These are phyloP conservation scores for Pemphredon lugubris DNA, from an alignment of 2,888 invertebrate species.

Conservation along the genomic window DNA sequence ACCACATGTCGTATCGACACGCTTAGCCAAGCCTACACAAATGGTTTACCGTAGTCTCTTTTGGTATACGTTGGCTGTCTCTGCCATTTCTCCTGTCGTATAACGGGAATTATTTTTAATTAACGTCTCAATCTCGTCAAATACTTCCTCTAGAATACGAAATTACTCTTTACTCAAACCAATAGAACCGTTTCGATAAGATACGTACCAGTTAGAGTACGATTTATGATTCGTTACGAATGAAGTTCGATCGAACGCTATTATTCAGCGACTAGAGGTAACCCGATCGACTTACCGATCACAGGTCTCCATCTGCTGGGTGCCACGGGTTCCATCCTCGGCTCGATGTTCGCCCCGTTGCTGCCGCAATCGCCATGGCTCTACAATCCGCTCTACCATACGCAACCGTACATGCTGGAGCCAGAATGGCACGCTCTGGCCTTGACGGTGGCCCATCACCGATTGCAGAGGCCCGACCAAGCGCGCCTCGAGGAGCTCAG, in stretches of 20 bases:
- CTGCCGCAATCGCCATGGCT: slow-evolving; percentile 79
- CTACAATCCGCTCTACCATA: slow-evolving; percentile 78
- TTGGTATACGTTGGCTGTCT: too few species aligned
- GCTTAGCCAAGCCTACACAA: too few species aligned
- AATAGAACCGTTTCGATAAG: too few species aligned
- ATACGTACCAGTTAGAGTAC: too few species aligned
- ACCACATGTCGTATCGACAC: too few species aligned
- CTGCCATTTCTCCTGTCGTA: too few species aligned
- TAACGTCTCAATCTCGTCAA: too few species aligned
- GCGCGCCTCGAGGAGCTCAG: slow-evolving; percentile 74
- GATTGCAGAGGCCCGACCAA: slow-evolving; percentile 77
- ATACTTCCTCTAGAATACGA: too few species aligned
- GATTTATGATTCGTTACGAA: too few species aligned
- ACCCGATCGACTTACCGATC: slow-evolving; percentile 19
- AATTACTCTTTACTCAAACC: too few species aligned
- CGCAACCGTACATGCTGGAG: slow-evolving; percentile 77
- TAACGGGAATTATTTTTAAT: too few species aligned
- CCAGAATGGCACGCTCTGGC: slow-evolving; percentile 79
- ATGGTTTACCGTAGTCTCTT: too few species aligned
- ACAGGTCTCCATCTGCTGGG: slow-evolving; percentile 78
- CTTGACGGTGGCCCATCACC: slow-evolving; percentile 78
- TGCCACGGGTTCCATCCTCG: slow-evolving; percentile 77
- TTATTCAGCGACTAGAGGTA: background rate
- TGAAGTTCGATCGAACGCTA: background rate
- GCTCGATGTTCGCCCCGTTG: slow-evolving; percentile 79